Evolutionary conservation across 2,797 vertebrate genomes (phyloP), one percentile per base, ranked within the genome.

Genomic region (Chaenodraco wilsoni): DNA sequence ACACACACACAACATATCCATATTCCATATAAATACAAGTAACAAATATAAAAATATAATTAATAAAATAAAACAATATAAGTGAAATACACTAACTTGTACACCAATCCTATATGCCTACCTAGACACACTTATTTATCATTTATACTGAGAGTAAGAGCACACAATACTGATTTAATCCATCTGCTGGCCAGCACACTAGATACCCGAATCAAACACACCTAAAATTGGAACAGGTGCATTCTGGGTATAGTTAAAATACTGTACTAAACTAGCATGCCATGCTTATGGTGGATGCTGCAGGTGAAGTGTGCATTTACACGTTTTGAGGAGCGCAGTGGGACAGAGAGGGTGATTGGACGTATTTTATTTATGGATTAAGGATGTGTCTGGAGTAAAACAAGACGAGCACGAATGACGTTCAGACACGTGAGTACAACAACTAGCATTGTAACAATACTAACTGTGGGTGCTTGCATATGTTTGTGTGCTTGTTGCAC

Each of bases 121-220:
- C 4, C 4, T 27, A 5, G 27, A 27, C 27, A 27, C 27, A 27
- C 27, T 4, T 27, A 27, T 27, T 1, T 27, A 27, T 27, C 3
- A 27, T 27, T 27, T 27, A 27, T 27, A 27, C 4, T 27, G 27
- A 27, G 27, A 27, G 27, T 27, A 27, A 27, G 27, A 27, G 27
- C 27, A 27, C 27, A 27, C 1, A 27, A 27, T 5, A 27, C 27
- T 27, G 21, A 66, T 21, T 55, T 33, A 7, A 33, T 19, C 45
- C 44, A 27, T 27, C 27, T 27, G 15, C 45, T 13, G 19, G 37
- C 5, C 15, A 9, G 48, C 16, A 44, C 9, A 2, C 10, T 3
- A 43, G 21, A 46, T 43, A 69, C 52, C 17, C 23, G 40, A 57
- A 72, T 58, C 13, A 43, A 72, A 50, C 23, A 58, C 54, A 64